phyloP scores from a whole-genome alignment of 2,797 vertebrate genomes.

The Rhincodon typus region DNA sequence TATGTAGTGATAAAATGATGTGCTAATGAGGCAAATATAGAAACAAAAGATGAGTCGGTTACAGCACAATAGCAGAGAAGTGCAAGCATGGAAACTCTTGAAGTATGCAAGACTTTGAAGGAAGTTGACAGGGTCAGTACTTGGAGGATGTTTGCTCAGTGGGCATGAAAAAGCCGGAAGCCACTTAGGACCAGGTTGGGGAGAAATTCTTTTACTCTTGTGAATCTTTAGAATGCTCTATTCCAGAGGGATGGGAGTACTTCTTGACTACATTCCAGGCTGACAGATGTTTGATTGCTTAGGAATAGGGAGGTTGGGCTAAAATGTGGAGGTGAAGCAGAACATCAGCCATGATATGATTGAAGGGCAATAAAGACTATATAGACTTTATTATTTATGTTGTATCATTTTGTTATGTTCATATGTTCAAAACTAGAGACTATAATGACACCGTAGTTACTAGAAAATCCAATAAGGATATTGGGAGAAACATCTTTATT shows the following conservation, averaged over 20 bases:
- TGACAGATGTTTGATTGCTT: not conserved
- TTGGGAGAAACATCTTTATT: not conserved
- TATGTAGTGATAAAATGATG: no score
- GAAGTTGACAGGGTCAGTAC: not conserved
- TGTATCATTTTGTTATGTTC: not conserved
- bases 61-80: not conserved
- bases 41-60: not conserved
- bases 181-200: no score
- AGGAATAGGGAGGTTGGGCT: not conserved
- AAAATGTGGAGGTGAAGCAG: not conserved
- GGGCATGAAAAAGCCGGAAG: no score
- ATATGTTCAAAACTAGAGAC: not conserved
- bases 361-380: not conserved
- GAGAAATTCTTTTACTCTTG: no score
- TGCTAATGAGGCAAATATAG: not conserved
- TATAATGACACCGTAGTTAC: not conserved
- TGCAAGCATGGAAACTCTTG: not conserved
- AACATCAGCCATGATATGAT: not conserved
- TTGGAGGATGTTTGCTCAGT: not conserved
- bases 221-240: not conserved
- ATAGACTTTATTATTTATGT: no score
- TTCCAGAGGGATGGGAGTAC: not conserved
- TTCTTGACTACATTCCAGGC: not conserved
- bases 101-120: not conserved
- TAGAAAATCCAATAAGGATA: not conserved